Base-by-base conservation (phyloP, 2,888 invertebrate species). In the Platycnemis pennipes region DNA sequence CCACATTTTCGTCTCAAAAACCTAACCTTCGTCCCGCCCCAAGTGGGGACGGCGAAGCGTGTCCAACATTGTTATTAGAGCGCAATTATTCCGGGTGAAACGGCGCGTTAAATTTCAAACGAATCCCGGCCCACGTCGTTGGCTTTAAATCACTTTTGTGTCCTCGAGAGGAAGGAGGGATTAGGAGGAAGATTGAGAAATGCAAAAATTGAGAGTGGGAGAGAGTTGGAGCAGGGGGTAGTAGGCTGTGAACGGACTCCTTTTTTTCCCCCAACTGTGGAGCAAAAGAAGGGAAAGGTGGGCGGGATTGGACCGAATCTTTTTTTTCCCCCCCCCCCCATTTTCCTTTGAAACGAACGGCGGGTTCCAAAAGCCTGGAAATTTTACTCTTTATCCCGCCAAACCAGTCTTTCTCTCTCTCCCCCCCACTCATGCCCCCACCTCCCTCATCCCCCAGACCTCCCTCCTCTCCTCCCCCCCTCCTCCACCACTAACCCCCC, bases 111-210 rank as follows among this genome's bases (percentile, higher is more conserved):
- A 77, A 37, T 77, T 13, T 37, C 77, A 77, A 37, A 37, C 37
- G 77, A 77, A 31, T 77, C 13, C 37, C 37, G 3, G 37, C 77
- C 37, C n/a, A 63, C 11, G 37, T 77, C 13, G 77, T 77, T 37
- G 77, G 19, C 63, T 63, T 63, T 63, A 63, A 63, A 63, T 63
- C 63, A 63, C 63, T n/a, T 63, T 63, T 53, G 26, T 63, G 63
- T 63, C 49, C 49, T 49, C 63, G 63, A 26, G 63, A n/a, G n/a
- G 63, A 26, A 63, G 63, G 63, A 63, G 63, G 63, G 63, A 63
- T 77, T 77, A 77, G 37, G 37, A 37, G 7, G 77, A 16, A 77
- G 77, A 31, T 77, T 77, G 37, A 77, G 77, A 77, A 77, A 77
- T 77, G 31, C 37, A 77, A 37, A 77, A 77, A 77, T 11, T 37